Evolutionary conservation across 2,797 vertebrate species (phyloP).

Genomic region (Limosa lapponica): DNA sequence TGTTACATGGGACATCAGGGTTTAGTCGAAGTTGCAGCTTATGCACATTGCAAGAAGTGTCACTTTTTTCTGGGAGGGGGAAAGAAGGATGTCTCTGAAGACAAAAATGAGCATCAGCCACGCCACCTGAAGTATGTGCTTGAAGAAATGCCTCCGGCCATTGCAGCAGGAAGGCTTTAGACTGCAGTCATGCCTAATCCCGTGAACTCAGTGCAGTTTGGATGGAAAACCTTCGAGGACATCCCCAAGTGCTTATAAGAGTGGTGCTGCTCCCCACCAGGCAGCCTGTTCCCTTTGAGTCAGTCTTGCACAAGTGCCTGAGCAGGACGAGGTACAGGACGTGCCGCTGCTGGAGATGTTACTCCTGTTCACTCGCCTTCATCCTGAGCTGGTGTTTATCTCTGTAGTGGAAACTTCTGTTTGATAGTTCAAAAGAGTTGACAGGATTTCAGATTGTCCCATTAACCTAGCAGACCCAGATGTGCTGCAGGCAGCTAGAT

Average conservation of each 20-base stretch:
- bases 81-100: neutral
- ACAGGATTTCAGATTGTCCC: neutral
- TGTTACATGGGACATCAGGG: neutral
- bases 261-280: neutral
- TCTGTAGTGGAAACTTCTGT: neutral
- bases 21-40: neutral
- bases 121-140: neutral
- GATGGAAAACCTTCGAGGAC: neutral
- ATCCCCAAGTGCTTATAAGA: neutral
- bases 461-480: neutral
- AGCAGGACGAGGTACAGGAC: neutral
- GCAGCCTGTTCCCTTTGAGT: neutral
- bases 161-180: neutral
- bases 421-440: neutral
- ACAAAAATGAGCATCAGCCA: neutral
- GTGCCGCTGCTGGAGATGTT: neutral
- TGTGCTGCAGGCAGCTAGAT: neutral
- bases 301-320: neutral
- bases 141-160: neutral
- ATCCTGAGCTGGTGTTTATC: neutral
- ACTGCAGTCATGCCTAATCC: neutral
- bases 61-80: neutral
- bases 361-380: neutral
- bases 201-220: neutral
- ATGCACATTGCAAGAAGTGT: neutral